These are phyloP conservation scores for Brachionus asplanchnoidis DNA, from an alignment of 1,140 invertebrate species.

Conservation along the genomic window DNA sequence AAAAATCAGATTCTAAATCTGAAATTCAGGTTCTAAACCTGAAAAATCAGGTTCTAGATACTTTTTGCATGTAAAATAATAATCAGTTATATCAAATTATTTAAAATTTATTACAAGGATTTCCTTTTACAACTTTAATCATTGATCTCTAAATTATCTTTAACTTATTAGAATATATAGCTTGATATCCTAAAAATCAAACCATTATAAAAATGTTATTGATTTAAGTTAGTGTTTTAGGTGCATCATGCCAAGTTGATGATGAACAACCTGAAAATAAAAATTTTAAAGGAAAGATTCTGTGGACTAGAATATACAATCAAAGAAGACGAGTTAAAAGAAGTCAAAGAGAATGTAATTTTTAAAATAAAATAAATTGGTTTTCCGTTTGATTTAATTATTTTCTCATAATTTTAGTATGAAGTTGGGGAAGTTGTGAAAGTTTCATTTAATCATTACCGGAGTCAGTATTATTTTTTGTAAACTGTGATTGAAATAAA, in stretches of 20 bases:
- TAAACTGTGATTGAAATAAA: neutral
- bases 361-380: neutral
- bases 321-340: neutral
- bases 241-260: neutral
- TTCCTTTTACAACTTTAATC: neutral
- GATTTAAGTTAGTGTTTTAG: neutral
- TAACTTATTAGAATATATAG: neutral
- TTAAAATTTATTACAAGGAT: neutral
- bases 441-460: neutral
- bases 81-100: neutral
- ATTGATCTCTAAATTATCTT: neutral
- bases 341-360: neutral
- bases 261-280: neutral
- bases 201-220: neutral
- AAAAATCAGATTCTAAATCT: neutral
- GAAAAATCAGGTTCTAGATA: too few species aligned
- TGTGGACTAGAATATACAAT: neutral
- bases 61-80: neutral
- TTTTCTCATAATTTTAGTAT: neutral
- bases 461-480: neutral
- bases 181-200: neutral
- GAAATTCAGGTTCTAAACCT: too few species aligned
- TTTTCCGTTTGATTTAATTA: neutral
- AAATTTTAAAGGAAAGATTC: neutral
- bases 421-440: too few species aligned